These are phyloP conservation scores for Drosophila antonietae DNA, from an alignment of 2,888 invertebrate genomes.

Conservation along the genomic window DNA sequence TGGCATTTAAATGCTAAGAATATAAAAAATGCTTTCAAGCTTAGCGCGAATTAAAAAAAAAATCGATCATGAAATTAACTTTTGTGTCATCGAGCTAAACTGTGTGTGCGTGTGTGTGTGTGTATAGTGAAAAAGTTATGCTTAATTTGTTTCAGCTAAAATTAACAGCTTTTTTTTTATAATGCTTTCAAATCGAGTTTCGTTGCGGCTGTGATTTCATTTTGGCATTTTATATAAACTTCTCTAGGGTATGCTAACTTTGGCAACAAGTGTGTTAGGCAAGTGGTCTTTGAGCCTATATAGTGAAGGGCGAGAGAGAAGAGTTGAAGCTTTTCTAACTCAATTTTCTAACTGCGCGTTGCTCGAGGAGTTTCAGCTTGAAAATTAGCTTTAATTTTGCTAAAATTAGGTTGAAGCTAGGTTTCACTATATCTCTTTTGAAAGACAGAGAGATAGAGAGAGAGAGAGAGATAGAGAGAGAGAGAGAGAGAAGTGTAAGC, in stretches of 20 bases:
- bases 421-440: not conserved
- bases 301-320: not conserved
- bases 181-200: slow-evolving; percentile 53
- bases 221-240: not conserved
- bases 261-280: no score
- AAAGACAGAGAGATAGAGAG: no score
- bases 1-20: slow-evolving; percentile 1
- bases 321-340: not conserved
- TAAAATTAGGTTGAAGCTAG: not conserved
- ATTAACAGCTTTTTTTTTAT: slow-evolving; percentile 19
- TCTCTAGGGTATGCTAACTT: not conserved
- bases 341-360: no score
- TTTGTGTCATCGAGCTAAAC: slow-evolving; percentile 45
- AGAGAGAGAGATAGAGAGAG: no score
- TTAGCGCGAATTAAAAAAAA: slow-evolving; percentile 43
- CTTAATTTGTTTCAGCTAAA: slow-evolving; percentile 66
- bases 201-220: slow-evolving; percentile 35
- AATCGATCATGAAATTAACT: slow-evolving; percentile 58
- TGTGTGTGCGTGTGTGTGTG: slow-evolving; percentile 8
- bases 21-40: slow-evolving; percentile 19
- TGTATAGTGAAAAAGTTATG: slow-evolving; percentile 53
- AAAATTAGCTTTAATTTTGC: not conserved
- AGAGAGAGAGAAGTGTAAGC: not conserved
- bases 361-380: not conserved
- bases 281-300: not conserved